Conservation (phyloP, 1,140 invertebrate genomes). For the Drosophila sucinea region DNA sequence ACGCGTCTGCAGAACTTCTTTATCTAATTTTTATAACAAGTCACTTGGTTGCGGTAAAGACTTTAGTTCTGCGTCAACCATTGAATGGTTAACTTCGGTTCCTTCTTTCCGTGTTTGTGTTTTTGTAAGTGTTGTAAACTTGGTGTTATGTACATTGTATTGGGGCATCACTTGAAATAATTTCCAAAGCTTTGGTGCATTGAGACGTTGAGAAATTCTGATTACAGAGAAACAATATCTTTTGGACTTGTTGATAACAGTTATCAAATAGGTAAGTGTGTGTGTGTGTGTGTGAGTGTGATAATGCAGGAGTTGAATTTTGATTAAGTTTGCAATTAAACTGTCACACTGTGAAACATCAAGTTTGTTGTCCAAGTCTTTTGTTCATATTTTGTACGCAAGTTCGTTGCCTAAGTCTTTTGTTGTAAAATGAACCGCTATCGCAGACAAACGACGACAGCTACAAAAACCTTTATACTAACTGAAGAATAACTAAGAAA, state of each 20-base stretch:
- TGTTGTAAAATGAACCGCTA: constrained; percentile 42
- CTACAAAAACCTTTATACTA: constrained; percentile 51
- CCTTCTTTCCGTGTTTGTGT: constrained; percentile 22
- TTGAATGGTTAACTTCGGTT: constrained; percentile 68
- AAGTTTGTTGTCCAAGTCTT: not conserved
- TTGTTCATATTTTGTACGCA: not conserved
- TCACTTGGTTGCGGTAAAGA: constrained; percentile 55
- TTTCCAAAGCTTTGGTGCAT: not conserved
- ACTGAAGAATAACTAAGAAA: constrained; percentile 76
- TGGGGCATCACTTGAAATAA: not conserved
- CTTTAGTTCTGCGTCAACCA: constrained; percentile 74
- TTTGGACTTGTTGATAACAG: too few species aligned
- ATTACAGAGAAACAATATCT: too few species aligned
- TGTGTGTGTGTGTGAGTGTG: not conserved
- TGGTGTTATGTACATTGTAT: constrained; percentile 11
- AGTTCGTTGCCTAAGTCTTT: constrained; percentile 16
- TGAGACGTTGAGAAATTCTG: not conserved
- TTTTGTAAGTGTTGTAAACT: constrained; percentile 6
- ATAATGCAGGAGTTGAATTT: too few species aligned
- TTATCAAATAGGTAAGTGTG: not conserved
- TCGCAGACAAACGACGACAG: constrained; percentile 33
- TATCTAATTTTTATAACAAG: constrained; percentile 78
- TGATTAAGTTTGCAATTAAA: too few species aligned
- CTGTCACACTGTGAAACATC: not conserved
- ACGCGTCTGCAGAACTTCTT: constrained; percentile 66